Evolutionary conservation across 1,140 invertebrate species (phyloP).

Genomic region (Monochamus saltuarius): DNA sequence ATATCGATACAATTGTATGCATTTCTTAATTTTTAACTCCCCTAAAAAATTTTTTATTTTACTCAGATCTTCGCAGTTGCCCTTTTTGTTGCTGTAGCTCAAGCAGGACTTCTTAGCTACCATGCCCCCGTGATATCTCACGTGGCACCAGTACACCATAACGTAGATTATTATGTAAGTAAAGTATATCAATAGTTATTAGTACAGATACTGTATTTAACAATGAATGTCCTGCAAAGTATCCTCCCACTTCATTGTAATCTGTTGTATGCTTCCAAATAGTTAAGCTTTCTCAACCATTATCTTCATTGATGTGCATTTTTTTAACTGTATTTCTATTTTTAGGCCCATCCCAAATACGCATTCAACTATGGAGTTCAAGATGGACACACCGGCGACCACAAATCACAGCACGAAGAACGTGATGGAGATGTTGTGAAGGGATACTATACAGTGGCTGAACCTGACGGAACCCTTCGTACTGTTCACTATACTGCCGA

Average conservation of each 20-base stretch:
- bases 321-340: not conserved
- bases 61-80: not conserved
- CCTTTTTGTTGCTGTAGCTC: not conserved
- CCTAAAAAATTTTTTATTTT: too few relatives aligned
- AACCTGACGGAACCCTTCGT: slow-evolving; percentile 63
- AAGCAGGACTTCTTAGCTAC: slow-evolving; percentile 11
- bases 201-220: too few relatives aligned
- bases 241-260: too few relatives aligned
- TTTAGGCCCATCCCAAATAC: slow-evolving; percentile 64
- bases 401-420: too few relatives aligned
- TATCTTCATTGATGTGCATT: not conserved
- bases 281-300: too few relatives aligned
- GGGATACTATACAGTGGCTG: slow-evolving; percentile 63
- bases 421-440: too few relatives aligned
- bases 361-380: not conserved
- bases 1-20: too few relatives aligned
- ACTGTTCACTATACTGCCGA: slow-evolving; percentile 66
- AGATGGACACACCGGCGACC: too few relatives aligned
- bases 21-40: too few relatives aligned
- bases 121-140: slow-evolving; percentile 27
- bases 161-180: slow-evolving; percentile 42
- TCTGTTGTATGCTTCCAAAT: too few relatives aligned
- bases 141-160: not conserved
- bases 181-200: too few relatives aligned
- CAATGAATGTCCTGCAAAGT: too few relatives aligned